Percentiles rank a stretch among this genome's conserved stretches.
phyloP scores from a whole-genome alignment of 2,888 invertebrate genomes.

The Ephialtes manifestator region DNA sequence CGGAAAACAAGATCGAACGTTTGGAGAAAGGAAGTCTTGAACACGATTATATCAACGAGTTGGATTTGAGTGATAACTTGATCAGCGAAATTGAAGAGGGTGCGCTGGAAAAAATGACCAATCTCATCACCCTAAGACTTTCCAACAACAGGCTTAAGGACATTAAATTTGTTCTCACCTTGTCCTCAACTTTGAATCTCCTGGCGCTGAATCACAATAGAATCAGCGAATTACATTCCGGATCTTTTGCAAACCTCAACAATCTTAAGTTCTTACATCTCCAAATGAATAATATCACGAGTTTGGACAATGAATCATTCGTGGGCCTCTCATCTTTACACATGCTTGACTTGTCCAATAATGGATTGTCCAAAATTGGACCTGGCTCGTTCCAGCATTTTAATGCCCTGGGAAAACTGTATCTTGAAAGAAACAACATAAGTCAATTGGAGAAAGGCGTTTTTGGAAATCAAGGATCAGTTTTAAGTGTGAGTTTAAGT shows the following conservation, averaged over 20 bases:
- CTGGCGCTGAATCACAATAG: conserved; percentile 70
- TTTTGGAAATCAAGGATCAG: conserved; percentile 82
- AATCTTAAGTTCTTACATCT: too few relatives aligned
- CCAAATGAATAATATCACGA: too few relatives aligned
- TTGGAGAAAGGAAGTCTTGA: conserved; percentile 73
- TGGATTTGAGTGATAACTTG: conserved; percentile 84
- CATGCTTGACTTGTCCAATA: background rate
- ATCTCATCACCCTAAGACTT: conserved; percentile 74
- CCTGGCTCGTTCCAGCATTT: conserved; percentile 9
- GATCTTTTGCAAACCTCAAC: too few relatives aligned
- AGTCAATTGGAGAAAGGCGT: conserved; percentile 80
- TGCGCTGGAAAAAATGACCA: conserved; percentile 81
- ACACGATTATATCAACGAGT: conserved; percentile 79
- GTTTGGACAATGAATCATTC: background rate
- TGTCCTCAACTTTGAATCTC: conserved; percentile 72
- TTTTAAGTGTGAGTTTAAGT: conserved; percentile 84
- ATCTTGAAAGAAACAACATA: conserved; percentile 82
- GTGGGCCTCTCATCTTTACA: background rate
- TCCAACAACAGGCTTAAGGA: conserved; percentile 70
- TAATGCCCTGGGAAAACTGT: conserved; percentile 77
- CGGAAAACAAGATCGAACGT: conserved; percentile 71
- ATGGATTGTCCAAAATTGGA: conserved; percentile 32
- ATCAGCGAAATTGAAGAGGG: conserved; percentile 82
- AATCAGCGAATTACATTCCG: conserved; percentile 64
- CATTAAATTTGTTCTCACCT: conserved; percentile 72